These are phyloP conservation scores for Cosmia pyralina DNA, from an alignment of 2,888 invertebrate species.

Conservation along the genomic window DNA sequence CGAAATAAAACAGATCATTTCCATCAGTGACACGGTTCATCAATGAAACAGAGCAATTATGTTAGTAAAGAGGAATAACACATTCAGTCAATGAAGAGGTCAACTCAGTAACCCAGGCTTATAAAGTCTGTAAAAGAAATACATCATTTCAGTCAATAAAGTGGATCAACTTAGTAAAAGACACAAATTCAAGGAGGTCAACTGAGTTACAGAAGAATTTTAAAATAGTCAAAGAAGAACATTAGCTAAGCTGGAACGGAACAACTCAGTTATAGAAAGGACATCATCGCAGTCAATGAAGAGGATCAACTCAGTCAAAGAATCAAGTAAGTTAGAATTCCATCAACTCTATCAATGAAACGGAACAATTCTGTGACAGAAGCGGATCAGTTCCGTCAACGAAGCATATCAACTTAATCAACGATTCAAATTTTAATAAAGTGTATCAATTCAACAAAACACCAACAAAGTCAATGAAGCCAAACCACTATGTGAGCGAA, in stretches of 20 bases:
- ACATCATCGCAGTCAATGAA: background rate
- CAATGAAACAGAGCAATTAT: background rate
- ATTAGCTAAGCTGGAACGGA: background rate
- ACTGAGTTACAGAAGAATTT: background rate
- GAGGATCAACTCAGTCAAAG: too few relatives aligned
- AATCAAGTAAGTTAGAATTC: background rate
- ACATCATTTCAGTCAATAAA: background rate
- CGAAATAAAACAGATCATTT: background rate
- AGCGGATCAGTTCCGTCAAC: background rate
- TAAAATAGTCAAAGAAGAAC: background rate
- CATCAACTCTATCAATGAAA: background rate
- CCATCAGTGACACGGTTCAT: background rate
- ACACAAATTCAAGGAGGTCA: background rate
- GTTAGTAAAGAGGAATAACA: background rate
- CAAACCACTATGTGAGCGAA: background rate
- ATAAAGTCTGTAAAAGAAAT: background rate
- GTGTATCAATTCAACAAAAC: too few relatives aligned
- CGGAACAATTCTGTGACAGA: background rate
- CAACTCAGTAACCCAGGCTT: background rate
- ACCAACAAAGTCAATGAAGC: background rate
- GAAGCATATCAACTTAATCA: background rate
- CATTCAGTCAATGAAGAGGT: background rate
- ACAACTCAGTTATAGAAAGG: background rate
- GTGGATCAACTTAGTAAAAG: background rate
- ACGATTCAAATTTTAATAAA: background rate